Conservation (phyloP, 2,797 vertebrate genomes). For the Rhynchotus rufescens region DNA sequence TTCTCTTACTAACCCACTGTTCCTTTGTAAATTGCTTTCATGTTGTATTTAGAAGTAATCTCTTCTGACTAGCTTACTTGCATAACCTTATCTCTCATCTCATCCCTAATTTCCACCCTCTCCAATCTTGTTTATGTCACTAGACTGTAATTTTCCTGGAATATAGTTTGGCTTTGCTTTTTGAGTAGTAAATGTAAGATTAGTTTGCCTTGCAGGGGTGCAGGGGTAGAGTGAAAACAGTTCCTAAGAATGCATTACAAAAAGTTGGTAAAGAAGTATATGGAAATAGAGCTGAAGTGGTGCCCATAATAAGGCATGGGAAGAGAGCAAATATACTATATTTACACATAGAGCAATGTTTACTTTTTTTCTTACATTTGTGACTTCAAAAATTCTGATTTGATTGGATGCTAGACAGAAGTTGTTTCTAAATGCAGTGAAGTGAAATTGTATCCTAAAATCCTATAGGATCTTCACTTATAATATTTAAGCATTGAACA, state of each 20-base stretch:
- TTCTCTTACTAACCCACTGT: not conserved
- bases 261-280: not conserved
- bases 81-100: not conserved
- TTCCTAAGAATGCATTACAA: not conserved
- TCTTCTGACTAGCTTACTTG: not conserved
- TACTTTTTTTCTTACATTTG: not conserved
- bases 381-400: not conserved
- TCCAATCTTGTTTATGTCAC: not conserved
- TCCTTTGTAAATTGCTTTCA: not conserved
- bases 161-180: not conserved
- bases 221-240: not conserved
- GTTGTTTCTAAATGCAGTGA: not conserved
- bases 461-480: not conserved
- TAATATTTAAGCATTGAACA: not conserved
- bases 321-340: not conserved
- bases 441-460: not conserved
- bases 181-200: not conserved
- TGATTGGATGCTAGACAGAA: not conserved
- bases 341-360: not conserved
- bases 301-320: rapidly evolving
- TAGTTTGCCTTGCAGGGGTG: rapidly evolving
- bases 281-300: not conserved
- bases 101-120: not conserved
- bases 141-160: not conserved
- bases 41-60: not conserved